phyloP scores from a whole-genome alignment of 2,888 invertebrate species.

The Watsonalla cultraria region DNA sequence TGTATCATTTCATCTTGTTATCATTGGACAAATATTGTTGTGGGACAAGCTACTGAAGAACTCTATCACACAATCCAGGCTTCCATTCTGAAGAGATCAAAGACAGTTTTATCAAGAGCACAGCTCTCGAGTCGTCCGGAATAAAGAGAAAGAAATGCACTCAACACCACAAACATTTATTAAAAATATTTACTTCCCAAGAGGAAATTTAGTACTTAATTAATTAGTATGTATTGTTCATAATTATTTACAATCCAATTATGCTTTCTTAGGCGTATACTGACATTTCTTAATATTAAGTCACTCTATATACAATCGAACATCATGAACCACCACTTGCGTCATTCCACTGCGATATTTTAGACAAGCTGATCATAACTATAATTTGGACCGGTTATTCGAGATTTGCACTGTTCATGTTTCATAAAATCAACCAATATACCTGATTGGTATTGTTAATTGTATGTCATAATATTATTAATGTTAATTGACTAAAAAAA shows the following conservation, averaged over 20 bases:
- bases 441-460: not conserved
- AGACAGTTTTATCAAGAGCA: constrained; percentile 29
- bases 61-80: constrained; percentile 28
- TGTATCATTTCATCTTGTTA: too few species aligned
- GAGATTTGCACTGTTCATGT: not conserved
- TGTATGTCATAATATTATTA: too few species aligned
- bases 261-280: constrained; percentile 58
- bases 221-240: constrained; percentile 8
- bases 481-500: too few species aligned
- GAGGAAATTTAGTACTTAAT: not conserved
- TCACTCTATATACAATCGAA: constrained; percentile 22
- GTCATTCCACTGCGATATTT: constrained; percentile 6
- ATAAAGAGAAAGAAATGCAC: constrained; percentile 7
- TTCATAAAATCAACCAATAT: not conserved
- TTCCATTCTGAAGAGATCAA: constrained; percentile 29
- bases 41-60: too few species aligned
- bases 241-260: constrained; percentile 37
- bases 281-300: constrained; percentile 30
- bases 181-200: constrained; percentile 4
- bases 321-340: constrained; percentile 13
- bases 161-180: constrained; percentile 2
- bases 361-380: not conserved
- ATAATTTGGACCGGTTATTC: not conserved
- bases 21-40: too few species aligned
- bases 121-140: constrained; percentile 26